Evolutionary conservation across 2,888 invertebrate genomes (phyloP).

Genomic region (Drosophila meridiana): DNA sequence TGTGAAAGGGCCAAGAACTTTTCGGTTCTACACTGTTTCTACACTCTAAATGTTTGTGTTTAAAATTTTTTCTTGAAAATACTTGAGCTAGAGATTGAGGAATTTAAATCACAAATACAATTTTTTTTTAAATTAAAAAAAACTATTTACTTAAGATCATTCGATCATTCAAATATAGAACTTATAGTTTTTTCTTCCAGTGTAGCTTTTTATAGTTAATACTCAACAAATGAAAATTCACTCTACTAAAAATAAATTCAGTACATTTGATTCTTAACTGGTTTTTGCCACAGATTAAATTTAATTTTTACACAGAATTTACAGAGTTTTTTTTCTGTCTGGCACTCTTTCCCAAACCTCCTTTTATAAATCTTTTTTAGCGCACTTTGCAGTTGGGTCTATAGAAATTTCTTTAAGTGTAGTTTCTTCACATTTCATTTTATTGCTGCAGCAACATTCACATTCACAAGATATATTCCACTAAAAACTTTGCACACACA

Average conservation of each 20-base stretch:
- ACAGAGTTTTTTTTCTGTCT: too few species aligned
- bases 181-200: too few species aligned
- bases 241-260: not conserved
- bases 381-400: not conserved
- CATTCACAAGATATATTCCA: slow-evolving; percentile 7
- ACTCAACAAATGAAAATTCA: not conserved
- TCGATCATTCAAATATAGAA: too few species aligned
- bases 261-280: not conserved
- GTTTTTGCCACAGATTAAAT: not conserved
- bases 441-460: slow-evolving; percentile 6
- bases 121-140: too few species aligned
- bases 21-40: not conserved
- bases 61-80: not conserved
- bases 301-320: not conserved
- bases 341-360: rapidly evolving
- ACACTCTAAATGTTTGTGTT: not conserved
- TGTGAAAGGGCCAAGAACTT: not conserved
- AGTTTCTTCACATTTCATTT: not conserved
- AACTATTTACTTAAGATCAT: too few species aligned
- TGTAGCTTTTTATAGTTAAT: too few species aligned
- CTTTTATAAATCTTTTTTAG: not conserved
- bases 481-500: slow-evolving; percentile 34
- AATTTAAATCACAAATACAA: not conserved
- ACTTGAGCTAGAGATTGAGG: not conserved
- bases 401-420: not conserved